phyloP scores from a whole-genome alignment of 1,140 invertebrate genomes.

The Anastrepha ludens region DNA sequence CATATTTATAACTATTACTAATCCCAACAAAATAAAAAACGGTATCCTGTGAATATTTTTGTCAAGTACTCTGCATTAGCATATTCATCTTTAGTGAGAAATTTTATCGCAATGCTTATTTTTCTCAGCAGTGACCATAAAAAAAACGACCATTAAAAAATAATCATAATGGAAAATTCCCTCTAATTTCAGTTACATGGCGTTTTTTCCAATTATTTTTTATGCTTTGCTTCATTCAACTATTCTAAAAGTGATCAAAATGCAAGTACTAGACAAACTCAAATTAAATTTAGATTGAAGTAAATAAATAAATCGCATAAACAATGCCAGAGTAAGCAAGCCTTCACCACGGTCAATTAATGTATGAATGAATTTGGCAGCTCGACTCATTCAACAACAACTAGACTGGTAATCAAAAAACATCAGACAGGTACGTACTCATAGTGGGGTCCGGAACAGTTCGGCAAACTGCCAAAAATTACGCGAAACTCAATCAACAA shows the following conservation, averaged over 20 bases:
- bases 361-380: neutral
- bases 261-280: neutral
- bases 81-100: too few relatives aligned
- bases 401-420: neutral
- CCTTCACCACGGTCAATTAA: neutral
- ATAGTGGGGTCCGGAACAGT: neutral
- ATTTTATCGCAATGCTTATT: neutral
- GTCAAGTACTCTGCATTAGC: too few relatives aligned
- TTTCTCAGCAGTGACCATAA: too few relatives aligned
- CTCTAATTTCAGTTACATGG: neutral
- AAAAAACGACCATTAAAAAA: neutral
- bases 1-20: too few relatives aligned
- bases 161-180: neutral
- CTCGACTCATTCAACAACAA: neutral
- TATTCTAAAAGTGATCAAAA: neutral
- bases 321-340: neutral
- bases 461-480: slow-evolving; percentile 37
- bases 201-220: neutral
- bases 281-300: slow-evolving; percentile 20
- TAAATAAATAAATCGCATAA: slow-evolving; percentile 28
- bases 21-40: too few relatives aligned
- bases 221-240: neutral
- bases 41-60: too few relatives aligned
- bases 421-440: neutral
- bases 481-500: neutral